phyloP scores from a whole-genome alignment of 2,888 invertebrate genomes.

The Copidosoma aretas region DNA sequence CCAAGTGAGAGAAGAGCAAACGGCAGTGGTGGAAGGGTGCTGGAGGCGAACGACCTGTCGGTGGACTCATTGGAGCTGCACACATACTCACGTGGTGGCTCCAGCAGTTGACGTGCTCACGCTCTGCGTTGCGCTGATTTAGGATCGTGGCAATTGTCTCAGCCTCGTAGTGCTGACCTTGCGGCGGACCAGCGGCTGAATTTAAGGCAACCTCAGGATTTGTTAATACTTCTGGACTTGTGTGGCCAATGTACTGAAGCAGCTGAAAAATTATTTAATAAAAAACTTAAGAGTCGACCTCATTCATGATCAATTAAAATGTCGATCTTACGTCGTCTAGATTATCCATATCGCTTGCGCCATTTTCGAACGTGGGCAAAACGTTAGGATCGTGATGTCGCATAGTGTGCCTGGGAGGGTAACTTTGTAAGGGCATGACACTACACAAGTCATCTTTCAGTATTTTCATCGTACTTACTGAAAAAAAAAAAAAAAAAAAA shows the following conservation, averaged over 20 bases:
- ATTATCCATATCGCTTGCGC: slow-evolving; percentile 88
- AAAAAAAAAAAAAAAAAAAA: slow-evolving; percentile 36
- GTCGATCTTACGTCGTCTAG: slow-evolving; percentile 80
- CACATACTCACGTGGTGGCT: slow-evolving; percentile 62
- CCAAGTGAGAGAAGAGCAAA: slow-evolving; percentile 88
- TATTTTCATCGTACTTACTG: slow-evolving; percentile 49
- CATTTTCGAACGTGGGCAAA: slow-evolving; percentile 81
- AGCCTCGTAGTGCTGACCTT: slow-evolving; percentile 79
- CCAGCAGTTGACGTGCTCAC: slow-evolving; percentile 70
- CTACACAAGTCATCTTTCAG: slow-evolving; percentile 52
- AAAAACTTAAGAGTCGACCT: slow-evolving; percentile 30
- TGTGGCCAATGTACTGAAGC: slow-evolving; percentile 87
- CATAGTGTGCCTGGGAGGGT: slow-evolving; percentile 74
- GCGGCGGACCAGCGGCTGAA: slow-evolving; percentile 77
- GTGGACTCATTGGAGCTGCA: slow-evolving; percentile 64
- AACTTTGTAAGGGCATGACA: slow-evolving; percentile 52
- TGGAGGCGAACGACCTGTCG: slow-evolving; percentile 64
- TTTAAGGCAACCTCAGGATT: slow-evolving; percentile 70
- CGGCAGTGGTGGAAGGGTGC: slow-evolving; percentile 85
- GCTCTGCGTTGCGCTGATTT: slow-evolving; percentile 83
- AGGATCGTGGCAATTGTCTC: slow-evolving; percentile 86
- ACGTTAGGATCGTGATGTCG: slow-evolving; percentile 77
- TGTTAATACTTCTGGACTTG: slow-evolving; percentile 78
- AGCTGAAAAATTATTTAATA: slow-evolving; percentile 66
- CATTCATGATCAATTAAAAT: too few species aligned